These are phyloP conservation scores for Burhinus bistriatus DNA, from an alignment of 2,113 vertebrate species.

Conservation along the genomic window DNA sequence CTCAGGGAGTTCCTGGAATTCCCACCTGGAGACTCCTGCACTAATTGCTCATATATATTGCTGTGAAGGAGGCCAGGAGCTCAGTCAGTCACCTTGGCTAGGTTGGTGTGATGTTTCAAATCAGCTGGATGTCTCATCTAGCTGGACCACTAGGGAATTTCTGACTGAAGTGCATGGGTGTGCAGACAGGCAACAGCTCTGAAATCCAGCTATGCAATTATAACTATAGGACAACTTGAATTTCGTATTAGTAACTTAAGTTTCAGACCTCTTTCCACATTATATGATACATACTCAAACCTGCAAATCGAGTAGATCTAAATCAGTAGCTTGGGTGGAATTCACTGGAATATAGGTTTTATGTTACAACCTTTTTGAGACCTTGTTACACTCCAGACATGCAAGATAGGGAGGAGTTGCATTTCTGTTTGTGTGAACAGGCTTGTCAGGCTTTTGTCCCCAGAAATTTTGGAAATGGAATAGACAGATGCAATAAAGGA, in stretches of 20 bases:
- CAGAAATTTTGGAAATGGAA: not conserved
- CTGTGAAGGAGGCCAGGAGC: not conserved
- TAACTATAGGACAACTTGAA: not conserved
- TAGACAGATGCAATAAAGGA: not conserved
- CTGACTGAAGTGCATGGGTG: not conserved
- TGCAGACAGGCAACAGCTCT: not conserved
- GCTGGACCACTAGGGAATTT: not conserved
- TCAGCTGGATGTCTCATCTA: not conserved
- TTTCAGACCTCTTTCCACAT: not conserved
- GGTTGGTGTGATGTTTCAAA: not conserved
- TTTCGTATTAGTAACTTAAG: not conserved
- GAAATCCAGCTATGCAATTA: not conserved
- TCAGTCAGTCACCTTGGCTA: not conserved
- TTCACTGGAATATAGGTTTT: not conserved
- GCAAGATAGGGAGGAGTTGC: not conserved
- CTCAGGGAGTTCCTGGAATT: not conserved
- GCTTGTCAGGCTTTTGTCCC: not conserved
- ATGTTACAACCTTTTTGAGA: not conserved
- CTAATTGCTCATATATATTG: not conserved
- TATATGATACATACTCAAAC: not conserved
- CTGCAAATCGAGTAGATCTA: not conserved
- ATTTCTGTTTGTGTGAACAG: not conserved
- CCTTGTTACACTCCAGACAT: not conserved
- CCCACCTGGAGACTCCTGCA: not conserved
- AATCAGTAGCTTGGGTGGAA: not conserved